Evolutionary conservation across 1,140 invertebrate species (phyloP).

Genomic region (Calephelis virginiensis): DNA sequence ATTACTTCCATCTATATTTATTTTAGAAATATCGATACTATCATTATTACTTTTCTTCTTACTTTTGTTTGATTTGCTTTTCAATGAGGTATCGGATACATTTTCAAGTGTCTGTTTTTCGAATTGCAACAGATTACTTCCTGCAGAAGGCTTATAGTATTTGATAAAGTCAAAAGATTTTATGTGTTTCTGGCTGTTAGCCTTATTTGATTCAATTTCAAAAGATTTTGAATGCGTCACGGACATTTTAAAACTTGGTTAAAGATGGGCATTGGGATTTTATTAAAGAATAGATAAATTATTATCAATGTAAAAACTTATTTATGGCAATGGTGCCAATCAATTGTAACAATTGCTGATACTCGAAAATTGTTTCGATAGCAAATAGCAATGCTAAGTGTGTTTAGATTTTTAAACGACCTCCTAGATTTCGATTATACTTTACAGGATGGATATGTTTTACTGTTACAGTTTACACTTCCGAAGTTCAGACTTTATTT

Average conservation of each 20-base stretch:
- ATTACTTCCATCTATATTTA: constrained; percentile 36
- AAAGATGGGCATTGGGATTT: neutral
- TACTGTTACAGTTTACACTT: no score
- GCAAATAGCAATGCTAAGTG: no score
- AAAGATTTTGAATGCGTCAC: constrained; percentile 19
- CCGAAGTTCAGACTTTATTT: no score
- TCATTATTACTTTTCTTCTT: constrained; percentile 40
- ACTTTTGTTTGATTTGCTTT: constrained; percentile 33
- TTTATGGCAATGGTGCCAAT: no score
- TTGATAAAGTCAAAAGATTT: constrained; percentile 50
- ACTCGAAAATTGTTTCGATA: no score
- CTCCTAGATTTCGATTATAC: no score
- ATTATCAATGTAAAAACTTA: neutral
- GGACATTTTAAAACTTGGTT: neutral
- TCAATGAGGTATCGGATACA: neutral
- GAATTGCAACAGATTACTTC: constrained; percentile 32
- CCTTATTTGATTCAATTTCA: neutral
- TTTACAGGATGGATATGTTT: no score
- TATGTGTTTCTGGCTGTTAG: constrained; percentile 27
- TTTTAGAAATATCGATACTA: constrained; percentile 33
- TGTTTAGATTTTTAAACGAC: no score
- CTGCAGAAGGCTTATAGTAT: constrained; percentile 47
- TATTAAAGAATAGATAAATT: neutral
- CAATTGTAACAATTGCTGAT: no score
- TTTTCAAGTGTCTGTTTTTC: constrained; percentile 31